Conservation (phyloP, 2,797 vertebrate species). For the Bufotes viridis region DNA sequence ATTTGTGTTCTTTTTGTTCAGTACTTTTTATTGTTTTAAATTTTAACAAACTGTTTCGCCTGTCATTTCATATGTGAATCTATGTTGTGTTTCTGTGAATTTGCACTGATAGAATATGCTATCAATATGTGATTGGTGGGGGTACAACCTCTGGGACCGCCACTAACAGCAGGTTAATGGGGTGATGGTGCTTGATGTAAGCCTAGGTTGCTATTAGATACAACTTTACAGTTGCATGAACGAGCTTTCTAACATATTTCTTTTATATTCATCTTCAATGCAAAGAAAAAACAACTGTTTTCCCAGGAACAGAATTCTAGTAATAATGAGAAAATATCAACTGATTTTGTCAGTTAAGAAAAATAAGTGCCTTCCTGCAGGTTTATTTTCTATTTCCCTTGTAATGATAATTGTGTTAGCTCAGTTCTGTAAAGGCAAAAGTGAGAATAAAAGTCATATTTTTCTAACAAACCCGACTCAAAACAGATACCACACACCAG, state of each 20-base stretch:
- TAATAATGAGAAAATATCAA: neutral
- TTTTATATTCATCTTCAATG: neutral
- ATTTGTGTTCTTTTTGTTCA: too few relatives aligned
- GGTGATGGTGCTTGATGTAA: too few relatives aligned
- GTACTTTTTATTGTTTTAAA: too few relatives aligned
- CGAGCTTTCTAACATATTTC: neutral
- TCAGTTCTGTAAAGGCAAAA: neutral
- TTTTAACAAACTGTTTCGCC: too few relatives aligned
- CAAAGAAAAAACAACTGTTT: constrained; percentile 6
- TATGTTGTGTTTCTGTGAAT: too few relatives aligned
- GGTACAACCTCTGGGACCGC: too few relatives aligned
- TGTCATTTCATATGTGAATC: too few relatives aligned
- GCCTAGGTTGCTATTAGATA: neutral
- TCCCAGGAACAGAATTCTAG: neutral
- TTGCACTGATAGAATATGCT: too few relatives aligned
- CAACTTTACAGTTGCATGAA: neutral
- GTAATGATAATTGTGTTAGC: constrained; percentile 8
- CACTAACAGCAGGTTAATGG: too few relatives aligned
- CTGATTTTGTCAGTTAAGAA: neutral
- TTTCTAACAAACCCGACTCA: neutral
- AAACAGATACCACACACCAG: neutral
- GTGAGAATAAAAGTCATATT: neutral
- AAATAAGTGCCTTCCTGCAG: constrained; percentile 17
- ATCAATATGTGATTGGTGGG: too few relatives aligned
- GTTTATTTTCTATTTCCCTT: constrained; percentile 9